Evolutionary conservation across 1,140 invertebrate species (phyloP).

Genomic region (Drosophila trapezifrons): DNA sequence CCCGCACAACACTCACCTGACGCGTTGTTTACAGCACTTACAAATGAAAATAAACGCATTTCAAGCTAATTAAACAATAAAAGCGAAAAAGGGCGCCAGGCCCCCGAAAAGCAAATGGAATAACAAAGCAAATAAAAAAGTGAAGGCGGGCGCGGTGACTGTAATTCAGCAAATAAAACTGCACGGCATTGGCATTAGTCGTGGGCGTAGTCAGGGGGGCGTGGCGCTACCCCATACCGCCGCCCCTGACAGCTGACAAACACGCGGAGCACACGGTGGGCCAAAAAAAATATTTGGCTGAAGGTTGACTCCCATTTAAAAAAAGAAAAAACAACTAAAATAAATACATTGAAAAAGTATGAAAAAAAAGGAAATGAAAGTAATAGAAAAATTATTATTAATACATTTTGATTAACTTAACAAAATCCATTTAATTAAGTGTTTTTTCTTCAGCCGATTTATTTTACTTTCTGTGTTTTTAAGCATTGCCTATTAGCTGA

Average conservation of each 20-base stretch:
- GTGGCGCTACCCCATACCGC: conserved; percentile 22
- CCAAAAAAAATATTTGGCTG: background rate
- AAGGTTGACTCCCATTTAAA: too few species aligned
- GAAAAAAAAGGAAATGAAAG: too few species aligned
- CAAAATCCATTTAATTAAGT: too few species aligned
- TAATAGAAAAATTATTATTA: too few species aligned
- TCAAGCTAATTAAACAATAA: conserved; percentile 82
- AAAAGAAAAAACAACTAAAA: too few species aligned
- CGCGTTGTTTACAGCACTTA: conserved; percentile 74
- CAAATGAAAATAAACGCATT: conserved; percentile 80
- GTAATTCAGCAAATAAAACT: conserved; percentile 69
- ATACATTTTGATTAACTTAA: too few species aligned
- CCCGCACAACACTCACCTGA: conserved; percentile 34
- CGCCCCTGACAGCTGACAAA: conserved; percentile 72
- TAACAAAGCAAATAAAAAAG: conserved; percentile 56
- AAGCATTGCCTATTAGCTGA: too few species aligned
- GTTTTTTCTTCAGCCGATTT: too few species aligned
- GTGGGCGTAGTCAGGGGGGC: conserved; percentile 32
- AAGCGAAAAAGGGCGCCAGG: conserved; percentile 42
- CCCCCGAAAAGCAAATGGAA: conserved; percentile 55
- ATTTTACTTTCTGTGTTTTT: too few species aligned
- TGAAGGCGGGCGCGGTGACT: conserved; percentile 8
- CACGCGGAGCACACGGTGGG: conserved; percentile 26
- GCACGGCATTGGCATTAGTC: conserved; percentile 53
- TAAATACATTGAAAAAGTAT: background rate